A percentile compares a stretch with the other conserved stretches of the same genome.
phyloP scores from a whole-genome alignment of 2,797 vertebrate species.

The Psittacula echo region DNA sequence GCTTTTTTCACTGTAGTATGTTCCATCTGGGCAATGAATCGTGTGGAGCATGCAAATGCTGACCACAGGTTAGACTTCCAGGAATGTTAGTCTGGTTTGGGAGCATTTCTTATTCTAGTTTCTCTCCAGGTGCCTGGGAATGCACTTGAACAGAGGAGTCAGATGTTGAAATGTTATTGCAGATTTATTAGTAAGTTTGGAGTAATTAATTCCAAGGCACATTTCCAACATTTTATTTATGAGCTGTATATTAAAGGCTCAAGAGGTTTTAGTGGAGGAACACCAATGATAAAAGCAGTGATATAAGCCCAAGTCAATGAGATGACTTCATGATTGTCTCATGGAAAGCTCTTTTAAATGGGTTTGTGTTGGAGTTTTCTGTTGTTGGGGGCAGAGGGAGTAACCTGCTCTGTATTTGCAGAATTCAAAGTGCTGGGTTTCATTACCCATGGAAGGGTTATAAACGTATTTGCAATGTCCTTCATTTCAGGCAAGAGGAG shows the following conservation, averaged over 20 bases:
- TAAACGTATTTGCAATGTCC: not conserved
- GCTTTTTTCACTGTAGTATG: not conserved
- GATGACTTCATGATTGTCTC: not conserved
- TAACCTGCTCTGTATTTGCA: not conserved
- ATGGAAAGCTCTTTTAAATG: not conserved
- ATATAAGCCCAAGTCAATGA: not conserved
- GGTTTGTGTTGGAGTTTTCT: not conserved
- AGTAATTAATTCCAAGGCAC: constrained; percentile 26
- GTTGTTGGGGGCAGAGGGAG: not conserved
- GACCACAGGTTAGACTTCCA: not conserved
- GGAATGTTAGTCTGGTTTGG: not conserved
- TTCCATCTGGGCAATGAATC: not conserved
- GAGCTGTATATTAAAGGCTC: constrained; percentile 11
- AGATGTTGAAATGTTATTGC: constrained; percentile 35
- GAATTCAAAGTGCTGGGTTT: not conserved
- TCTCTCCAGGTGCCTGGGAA: not conserved
- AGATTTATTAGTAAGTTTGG: not conserved
- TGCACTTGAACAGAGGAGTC: not conserved
- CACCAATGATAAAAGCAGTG: not conserved
- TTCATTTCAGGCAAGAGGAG: not conserved
- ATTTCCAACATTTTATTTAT: constrained; percentile 55
- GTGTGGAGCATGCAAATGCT: not conserved
- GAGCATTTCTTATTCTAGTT: not conserved
- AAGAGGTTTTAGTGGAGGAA: not conserved
- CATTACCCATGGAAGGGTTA: not conserved